Percentiles rank a stretch among this genome's conserved stretches.
These are phyloP conservation scores for Mizuhopecten yessoensis DNA, from an alignment of 1,140 invertebrate genomes.

Conservation along the genomic window DNA sequence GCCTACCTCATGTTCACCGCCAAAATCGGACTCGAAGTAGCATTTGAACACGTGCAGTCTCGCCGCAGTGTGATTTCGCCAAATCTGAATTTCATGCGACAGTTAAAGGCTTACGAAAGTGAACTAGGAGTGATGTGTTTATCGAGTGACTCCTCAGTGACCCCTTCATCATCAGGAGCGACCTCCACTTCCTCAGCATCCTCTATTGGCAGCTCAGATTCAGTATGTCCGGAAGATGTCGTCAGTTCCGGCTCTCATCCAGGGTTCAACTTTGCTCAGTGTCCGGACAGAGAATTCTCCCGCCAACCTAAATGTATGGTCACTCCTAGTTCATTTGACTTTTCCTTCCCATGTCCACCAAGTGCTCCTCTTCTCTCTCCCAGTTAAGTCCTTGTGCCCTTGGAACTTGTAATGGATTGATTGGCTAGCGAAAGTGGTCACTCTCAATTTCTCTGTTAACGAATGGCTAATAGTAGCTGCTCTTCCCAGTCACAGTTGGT, in stretches of 20 bases:
- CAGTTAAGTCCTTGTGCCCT: conserved; percentile 52
- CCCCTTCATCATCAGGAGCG: conserved; percentile 46
- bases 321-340: conserved; percentile 61
- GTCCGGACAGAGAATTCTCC: conserved; percentile 52
- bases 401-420: too few species aligned
- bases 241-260: conserved; percentile 53
- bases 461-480: too few species aligned
- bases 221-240: conserved; percentile 59
- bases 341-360: conserved; percentile 55
- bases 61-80: conserved; percentile 95
- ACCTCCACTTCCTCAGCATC: conserved; percentile 59
- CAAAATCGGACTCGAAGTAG: conserved; percentile 91
- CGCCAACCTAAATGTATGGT: conserved; percentile 54
- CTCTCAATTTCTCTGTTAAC: too few species aligned
- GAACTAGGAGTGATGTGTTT: conserved; percentile 58
- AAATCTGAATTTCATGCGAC: conserved; percentile 88
- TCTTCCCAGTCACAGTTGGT: too few species aligned
- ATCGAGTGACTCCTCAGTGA: conserved; percentile 36
- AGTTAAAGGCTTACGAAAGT: conserved; percentile 85
- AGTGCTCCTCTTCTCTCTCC: conserved; percentile 63
- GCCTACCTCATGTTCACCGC: conserved; percentile 97
- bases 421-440: too few species aligned
- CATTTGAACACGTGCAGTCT: conserved; percentile 93
- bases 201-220: conserved; percentile 62
- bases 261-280: conserved; percentile 44